These are phyloP conservation scores for Nyctibius grandis DNA, from an alignment of 2,797 vertebrate genomes.

Conservation along the genomic window DNA sequence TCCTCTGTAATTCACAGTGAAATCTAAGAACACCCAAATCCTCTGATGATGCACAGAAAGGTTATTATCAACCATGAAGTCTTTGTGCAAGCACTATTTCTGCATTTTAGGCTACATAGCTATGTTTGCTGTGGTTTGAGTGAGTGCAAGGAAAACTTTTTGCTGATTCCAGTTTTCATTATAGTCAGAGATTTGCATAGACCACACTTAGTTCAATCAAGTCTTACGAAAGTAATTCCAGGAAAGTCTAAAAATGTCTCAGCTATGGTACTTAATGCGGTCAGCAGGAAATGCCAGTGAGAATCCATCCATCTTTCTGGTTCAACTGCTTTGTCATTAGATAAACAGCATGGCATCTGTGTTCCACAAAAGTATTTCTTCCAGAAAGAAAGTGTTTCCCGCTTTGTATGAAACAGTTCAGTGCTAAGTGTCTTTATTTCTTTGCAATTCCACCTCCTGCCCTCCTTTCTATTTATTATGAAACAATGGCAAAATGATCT, in stretches of 20 bases:
- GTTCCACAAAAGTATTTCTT: slow-evolving; percentile 21
- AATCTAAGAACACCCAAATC: slow-evolving; percentile 1
- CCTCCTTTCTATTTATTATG: neutral
- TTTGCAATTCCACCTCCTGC: neutral
- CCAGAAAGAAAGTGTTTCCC: neutral
- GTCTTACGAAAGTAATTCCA: slow-evolving; percentile 4
- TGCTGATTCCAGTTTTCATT: slow-evolving; percentile 4
- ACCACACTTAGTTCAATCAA: slow-evolving; percentile 19
- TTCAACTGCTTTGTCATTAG: slow-evolving; percentile 54
- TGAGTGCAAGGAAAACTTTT: slow-evolving; percentile 8
- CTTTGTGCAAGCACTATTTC: neutral
- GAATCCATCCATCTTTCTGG: slow-evolving; percentile 49
- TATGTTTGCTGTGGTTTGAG: neutral
- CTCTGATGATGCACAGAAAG: neutral
- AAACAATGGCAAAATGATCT: neutral
- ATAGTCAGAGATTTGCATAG: slow-evolving; percentile 33
- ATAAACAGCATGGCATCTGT: slow-evolving; percentile 36
- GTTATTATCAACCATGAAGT: slow-evolving; percentile 20
- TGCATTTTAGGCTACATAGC: neutral
- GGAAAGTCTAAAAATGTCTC: slow-evolving; percentile 18
- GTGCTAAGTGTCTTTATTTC: neutral
- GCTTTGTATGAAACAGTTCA: neutral
- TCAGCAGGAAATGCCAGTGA: slow-evolving; percentile 27
- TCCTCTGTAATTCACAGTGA: slow-evolving; percentile 21
- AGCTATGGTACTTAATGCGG: neutral